phyloP scores from a whole-genome alignment of 2,113 vertebrate genomes.

The Urocynchramus pylzowi region DNA sequence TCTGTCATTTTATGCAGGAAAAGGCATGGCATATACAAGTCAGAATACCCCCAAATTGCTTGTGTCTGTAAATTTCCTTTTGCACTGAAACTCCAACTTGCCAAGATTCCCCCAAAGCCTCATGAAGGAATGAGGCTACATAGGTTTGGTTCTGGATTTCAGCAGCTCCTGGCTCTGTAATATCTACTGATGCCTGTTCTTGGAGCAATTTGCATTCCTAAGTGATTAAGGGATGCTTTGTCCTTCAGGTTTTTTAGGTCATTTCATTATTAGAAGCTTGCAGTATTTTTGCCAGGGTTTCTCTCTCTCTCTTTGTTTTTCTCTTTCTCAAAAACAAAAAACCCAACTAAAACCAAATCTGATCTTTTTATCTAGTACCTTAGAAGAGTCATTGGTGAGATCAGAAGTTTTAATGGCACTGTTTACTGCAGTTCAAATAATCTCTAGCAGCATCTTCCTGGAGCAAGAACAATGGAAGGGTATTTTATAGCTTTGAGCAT shows the following conservation, averaged over 20 bases:
- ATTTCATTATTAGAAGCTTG: neutral
- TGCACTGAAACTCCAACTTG: neutral
- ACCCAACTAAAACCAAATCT: neutral
- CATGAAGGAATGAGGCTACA: neutral
- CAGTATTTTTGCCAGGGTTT: constrained; percentile 20
- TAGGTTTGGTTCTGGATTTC: constrained; percentile 2
- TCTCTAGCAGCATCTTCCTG: constrained; percentile 32
- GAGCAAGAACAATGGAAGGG: constrained; percentile 10
- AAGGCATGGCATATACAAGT: neutral
- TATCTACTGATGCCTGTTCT: neutral
- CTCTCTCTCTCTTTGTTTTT: neutral
- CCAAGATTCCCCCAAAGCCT: neutral
- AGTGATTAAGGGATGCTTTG: constrained; percentile 18
- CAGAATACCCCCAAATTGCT: neutral
- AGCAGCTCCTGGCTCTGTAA: neutral
- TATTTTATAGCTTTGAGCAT: constrained; percentile 52
- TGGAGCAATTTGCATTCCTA: constrained; percentile 13
- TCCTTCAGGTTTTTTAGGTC: constrained; percentile 33
- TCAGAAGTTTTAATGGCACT: constrained; percentile 27
- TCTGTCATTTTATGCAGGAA: neutral
- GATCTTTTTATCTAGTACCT: constrained; percentile 22
- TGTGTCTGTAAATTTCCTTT: neutral
- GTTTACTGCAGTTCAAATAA: constrained; percentile 46
- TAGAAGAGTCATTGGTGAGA: neutral
- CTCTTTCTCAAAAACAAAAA: neutral